Percentiles rank a stretch among this genome's conserved stretches.
These are phyloP conservation scores for Ophion ventricosus DNA, from an alignment of 2,888 invertebrate genomes.

Conservation along the genomic window DNA sequence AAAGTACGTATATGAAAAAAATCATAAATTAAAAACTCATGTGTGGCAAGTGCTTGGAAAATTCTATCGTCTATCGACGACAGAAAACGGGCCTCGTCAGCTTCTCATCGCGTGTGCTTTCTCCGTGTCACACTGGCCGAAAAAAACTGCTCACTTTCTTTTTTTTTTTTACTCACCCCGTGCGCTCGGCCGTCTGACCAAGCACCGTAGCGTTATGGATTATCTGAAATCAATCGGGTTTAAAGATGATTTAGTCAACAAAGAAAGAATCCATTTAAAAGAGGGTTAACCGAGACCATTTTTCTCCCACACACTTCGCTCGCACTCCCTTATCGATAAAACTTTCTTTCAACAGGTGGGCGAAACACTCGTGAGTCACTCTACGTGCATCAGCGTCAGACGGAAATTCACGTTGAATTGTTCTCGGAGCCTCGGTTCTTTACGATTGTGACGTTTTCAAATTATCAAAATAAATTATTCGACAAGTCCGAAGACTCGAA, in stretches of 20 bases:
- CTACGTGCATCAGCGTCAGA: too few relatives aligned
- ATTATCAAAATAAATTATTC: too few relatives aligned
- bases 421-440: too few relatives aligned
- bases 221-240: conserved; percentile 85
- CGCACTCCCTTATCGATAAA: too few relatives aligned
- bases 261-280: not conserved
- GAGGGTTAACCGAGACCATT: not conserved
- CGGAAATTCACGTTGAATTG: too few relatives aligned
- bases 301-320: not conserved
- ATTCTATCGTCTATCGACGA: not conserved
- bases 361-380: too few relatives aligned
- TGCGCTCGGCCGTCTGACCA: conserved; percentile 84
- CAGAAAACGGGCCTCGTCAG: not conserved
- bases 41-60: not conserved
- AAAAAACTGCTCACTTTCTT: not conserved
- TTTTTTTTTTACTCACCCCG: conserved; percentile 84
- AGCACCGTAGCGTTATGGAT: conserved; percentile 86
- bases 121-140: not conserved
- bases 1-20: not conserved
- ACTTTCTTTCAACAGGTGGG: too few relatives aligned
- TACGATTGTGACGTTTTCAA: too few relatives aligned
- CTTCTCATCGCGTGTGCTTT: not conserved
- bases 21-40: not conserved
- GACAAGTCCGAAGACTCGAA: too few relatives aligned
- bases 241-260: conserved; percentile 60